These are phyloP conservation scores for Camptogramma bilineatum DNA, from an alignment of 2,888 invertebrate genomes.

Conservation along the genomic window DNA sequence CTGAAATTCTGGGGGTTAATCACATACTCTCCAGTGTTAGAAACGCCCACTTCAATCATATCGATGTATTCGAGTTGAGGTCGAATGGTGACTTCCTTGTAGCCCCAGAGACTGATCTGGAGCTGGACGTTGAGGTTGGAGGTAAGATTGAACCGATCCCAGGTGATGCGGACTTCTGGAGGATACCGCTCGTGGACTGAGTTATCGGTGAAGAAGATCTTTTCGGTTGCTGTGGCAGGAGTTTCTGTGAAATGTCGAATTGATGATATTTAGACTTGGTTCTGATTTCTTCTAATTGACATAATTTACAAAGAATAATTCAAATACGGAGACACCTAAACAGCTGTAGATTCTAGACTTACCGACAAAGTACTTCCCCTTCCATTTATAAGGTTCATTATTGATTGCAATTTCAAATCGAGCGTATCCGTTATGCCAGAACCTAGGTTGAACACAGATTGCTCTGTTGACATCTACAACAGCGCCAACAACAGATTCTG, in stretches of 20 bases:
- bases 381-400: slow-evolving; percentile 94
- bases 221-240: slow-evolving; percentile 93
- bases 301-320: no score
- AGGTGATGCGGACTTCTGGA: slow-evolving; percentile 90
- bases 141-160: slow-evolving; percentile 95
- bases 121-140: slow-evolving; percentile 91
- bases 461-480: slow-evolving; percentile 93
- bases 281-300: no score
- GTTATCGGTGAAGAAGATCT: slow-evolving; percentile 92
- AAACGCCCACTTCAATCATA: slow-evolving; percentile 87
- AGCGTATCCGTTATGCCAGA: slow-evolving; percentile 95
- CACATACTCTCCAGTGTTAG: slow-evolving; percentile 89
- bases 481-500: slow-evolving; percentile 90
- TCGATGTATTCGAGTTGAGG: slow-evolving; percentile 94
- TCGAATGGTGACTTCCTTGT: slow-evolving; percentile 92
- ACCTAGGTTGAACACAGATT: slow-evolving; percentile 94
- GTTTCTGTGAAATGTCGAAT: slow-evolving; percentile 87
- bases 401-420: slow-evolving; percentile 94
- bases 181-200: slow-evolving; percentile 90
- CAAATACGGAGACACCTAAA: no score
- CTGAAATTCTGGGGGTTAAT: slow-evolving; percentile 91
- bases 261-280: not conserved
- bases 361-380: slow-evolving; percentile 96
- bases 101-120: slow-evolving; percentile 95
- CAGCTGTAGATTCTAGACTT: slow-evolving; percentile 57